These are phyloP conservation scores for Tinamus guttatus DNA, from an alignment of 2,113 vertebrate genomes.

Conservation along the genomic window DNA sequence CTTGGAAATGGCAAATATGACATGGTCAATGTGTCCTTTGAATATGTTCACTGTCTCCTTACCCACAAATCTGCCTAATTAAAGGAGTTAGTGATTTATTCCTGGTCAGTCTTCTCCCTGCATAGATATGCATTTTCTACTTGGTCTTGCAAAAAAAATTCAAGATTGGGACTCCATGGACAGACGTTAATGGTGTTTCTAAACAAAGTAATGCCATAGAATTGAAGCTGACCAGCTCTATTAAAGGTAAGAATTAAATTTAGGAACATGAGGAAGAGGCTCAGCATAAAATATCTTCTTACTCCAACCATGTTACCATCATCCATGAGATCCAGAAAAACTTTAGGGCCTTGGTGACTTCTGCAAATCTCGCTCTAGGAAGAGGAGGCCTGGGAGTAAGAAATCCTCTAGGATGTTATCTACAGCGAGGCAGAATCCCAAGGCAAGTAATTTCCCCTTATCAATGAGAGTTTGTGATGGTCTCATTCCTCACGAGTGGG, in stretches of 20 bases:
- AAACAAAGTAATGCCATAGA: background rate
- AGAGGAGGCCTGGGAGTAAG: background rate
- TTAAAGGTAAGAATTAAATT: background rate
- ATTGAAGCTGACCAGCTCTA: background rate
- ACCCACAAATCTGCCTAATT: background rate
- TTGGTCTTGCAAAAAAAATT: background rate
- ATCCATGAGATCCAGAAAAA: background rate
- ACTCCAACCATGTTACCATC: background rate
- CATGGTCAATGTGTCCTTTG: background rate
- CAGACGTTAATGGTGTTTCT: background rate
- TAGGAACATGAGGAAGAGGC: accelerated
- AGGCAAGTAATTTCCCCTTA: background rate
- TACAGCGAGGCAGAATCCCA: background rate
- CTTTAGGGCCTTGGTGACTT: background rate
- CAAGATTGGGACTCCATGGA: background rate
- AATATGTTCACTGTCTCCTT: background rate
- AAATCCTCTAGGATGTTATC: background rate
- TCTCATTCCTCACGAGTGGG: background rate
- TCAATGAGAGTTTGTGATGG: background rate
- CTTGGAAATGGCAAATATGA: accelerated
- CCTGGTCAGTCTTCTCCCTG: background rate
- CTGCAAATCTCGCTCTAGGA: background rate
- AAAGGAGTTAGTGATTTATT: background rate
- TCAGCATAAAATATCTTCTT: background rate
- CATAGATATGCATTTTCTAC: background rate